Percentiles rank a stretch among this genome's conserved stretches.
phyloP scores from a whole-genome alignment of 2,113 vertebrate species.

The Naja naja region DNA sequence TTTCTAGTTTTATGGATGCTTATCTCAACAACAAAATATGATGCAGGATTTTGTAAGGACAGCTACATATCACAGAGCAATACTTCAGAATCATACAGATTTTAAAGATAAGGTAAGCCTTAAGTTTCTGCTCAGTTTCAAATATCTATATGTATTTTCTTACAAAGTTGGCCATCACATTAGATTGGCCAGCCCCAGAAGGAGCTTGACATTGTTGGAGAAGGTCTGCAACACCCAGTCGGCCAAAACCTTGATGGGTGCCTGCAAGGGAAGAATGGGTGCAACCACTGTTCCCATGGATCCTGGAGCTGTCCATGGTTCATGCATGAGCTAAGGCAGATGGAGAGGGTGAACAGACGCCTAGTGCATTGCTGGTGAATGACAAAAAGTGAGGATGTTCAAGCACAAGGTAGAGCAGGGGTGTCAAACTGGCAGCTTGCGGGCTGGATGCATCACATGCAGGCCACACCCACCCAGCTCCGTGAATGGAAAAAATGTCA shows the following conservation, averaged over 20 bases:
- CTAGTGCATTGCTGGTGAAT: not conserved
- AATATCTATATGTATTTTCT: not conserved
- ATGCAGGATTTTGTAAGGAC: conserved; percentile 79
- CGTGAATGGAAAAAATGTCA: too few species aligned
- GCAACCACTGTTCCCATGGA: not conserved
- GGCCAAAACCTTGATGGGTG: not conserved
- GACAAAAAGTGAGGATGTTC: not conserved
- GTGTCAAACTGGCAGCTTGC: too few species aligned
- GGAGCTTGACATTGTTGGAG: not conserved
- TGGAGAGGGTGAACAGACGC: not conserved
- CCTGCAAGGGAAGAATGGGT: not conserved
- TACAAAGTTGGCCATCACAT: not conserved
- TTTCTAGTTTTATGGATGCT: conserved; percentile 74
- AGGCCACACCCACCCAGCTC: too few species aligned
- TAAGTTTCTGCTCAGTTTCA: not conserved
- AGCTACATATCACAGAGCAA: conserved; percentile 75
- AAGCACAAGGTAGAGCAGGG: not conserved
- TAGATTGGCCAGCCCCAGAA: not conserved
- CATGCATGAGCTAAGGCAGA: not conserved
- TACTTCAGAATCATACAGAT: conserved; percentile 75
- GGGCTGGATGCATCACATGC: too few species aligned
- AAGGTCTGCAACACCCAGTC: not conserved
- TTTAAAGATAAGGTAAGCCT: conserved; percentile 78
- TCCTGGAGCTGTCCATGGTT: not conserved
- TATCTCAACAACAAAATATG: conserved; percentile 78